phyloP scores from a whole-genome alignment of 2,113 vertebrate species.

The Rhinolophus sinicus region DNA sequence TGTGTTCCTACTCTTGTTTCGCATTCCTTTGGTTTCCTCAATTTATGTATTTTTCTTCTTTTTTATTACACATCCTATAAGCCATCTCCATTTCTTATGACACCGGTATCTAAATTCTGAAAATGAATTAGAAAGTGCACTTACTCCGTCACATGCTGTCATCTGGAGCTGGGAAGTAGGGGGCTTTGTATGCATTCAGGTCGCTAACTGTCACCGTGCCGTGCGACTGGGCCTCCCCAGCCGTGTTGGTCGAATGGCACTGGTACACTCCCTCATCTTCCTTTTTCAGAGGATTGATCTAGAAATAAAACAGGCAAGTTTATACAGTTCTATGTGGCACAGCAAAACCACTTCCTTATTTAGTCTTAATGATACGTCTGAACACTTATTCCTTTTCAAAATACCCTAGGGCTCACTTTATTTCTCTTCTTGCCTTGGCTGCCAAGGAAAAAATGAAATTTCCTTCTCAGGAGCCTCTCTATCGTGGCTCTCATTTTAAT shows the following conservation, averaged over 20 bases:
- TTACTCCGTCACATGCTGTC: slow-evolving; percentile 66
- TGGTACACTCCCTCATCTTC: slow-evolving; percentile 84
- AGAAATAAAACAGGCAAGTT: not conserved
- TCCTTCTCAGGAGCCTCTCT: not conserved
- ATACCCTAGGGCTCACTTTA: not conserved
- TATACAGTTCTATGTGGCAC: rapidly evolving
- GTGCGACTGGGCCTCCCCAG: slow-evolving; percentile 80
- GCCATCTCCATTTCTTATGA: not conserved
- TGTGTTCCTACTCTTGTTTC: not conserved
- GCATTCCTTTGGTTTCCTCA: not conserved
- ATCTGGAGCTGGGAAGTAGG: slow-evolving; percentile 1
- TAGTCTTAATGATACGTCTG: not conserved
- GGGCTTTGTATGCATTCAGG: slow-evolving; percentile 46
- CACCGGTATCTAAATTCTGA: not conserved
- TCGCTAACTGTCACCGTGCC: slow-evolving; percentile 77
- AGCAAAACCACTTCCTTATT: not conserved
- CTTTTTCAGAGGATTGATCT: slow-evolving; percentile 85
- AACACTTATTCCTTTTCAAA: not conserved
- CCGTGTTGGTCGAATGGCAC: slow-evolving; percentile 79
- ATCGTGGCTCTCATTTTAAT: not conserved
- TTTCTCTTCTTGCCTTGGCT: not conserved
- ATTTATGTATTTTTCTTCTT: not conserved
- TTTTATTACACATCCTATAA: not conserved
- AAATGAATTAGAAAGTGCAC: not conserved
- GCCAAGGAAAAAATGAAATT: not conserved